Evolutionary conservation across 1,140 invertebrate genomes (phyloP), one percentile per base, ranked within the genome.

Genomic region (Armadillidium nasatum): DNA sequence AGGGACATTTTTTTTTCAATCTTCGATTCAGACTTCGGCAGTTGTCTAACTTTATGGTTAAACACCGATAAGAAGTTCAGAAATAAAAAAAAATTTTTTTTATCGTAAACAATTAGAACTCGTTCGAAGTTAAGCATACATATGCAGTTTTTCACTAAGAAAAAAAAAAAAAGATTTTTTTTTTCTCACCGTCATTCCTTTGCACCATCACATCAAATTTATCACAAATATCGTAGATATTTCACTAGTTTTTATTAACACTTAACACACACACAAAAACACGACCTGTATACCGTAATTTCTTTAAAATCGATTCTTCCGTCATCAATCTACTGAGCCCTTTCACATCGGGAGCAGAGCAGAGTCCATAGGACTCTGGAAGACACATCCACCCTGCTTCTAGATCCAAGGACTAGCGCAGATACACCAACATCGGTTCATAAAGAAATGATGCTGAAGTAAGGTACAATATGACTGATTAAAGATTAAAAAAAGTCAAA

Each of bases 121-220:
- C 33, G 33, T 33, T 33, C 33, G 33, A 33, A 6, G 6, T 33
- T 33, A 33, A 33, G 33, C 33, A 33, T 6, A 33, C 33, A 33
- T 33, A 33, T 33, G 33, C 50, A 60, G 50, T 60, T 60, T n/a
- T 60, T 60, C 50, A 60, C 50, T 4, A 60, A 60, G 19, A 60
- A 60, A 50, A 50, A 50, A 50, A n/a, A n/a, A n/a, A n/a, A n/a
- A n/a, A n/a, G n/a, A 60, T 60, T 60, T 60, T 13, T 60, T 60
- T 60, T 60, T 7, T 60, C 19, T 60, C 7, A 60, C 7, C 50
- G 50, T 60, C 50, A 15, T 13, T 33, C 33, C 2, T 33, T 33
- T 33, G 6, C 33, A 33, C 33, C 33, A 33, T 33, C 33, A 33
- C 33, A 33, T 33, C 33, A 33, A 33, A 3, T 33, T 33, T 33